Evolutionary conservation across 2,888 invertebrate genomes (phyloP), one percentile per base, ranked within the genome.

Genomic region (Lithosia quadra): DNA sequence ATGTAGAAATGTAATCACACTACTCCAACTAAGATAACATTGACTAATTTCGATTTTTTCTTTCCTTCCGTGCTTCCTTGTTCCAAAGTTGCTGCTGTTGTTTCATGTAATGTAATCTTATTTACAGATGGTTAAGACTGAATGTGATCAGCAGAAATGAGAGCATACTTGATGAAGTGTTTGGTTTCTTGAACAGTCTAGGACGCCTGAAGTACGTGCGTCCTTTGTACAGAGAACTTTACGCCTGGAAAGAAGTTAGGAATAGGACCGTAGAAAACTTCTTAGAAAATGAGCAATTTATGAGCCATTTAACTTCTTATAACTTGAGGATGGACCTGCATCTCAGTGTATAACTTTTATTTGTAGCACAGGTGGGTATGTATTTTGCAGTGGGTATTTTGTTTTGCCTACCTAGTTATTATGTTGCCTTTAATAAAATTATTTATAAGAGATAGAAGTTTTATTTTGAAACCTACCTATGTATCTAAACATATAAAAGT

Each of bases 131-230:
- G 97, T 89, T 98, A 63, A 96, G 98, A 69, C 89, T 98, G 69
- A 96, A 97, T 75, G 93, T 99, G 18, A 96, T 96, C 86, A 96
- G 97, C 15, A 95, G 95, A 67, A 97, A 98, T 95, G 91, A 95
- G 36, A 93, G 96, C 0, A 96, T 96, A 83, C 91, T 99, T 43
- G 91, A 95, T 1, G 95, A 96, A 22, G 97, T 97, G 1, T 93
- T 99, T 67, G 89, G 96, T 24, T 99, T 99, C 95, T 96, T 98
- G 15, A 98, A 97, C 78, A 96, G 96, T 21, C 97, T 98, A 85
- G 99, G 99, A 55, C 96, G 99, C 67, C 98, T 99, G 97, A 99
- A 99, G 90, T 99, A 96, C 91, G 97, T 98, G 2, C 95, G 98
- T 39, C 98, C 99, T 2, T 95, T 99, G 61, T 99, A 98, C 91